phyloP scores from a whole-genome alignment of 2,888 invertebrate genomes.

The Tanypteryx hageni region DNA sequence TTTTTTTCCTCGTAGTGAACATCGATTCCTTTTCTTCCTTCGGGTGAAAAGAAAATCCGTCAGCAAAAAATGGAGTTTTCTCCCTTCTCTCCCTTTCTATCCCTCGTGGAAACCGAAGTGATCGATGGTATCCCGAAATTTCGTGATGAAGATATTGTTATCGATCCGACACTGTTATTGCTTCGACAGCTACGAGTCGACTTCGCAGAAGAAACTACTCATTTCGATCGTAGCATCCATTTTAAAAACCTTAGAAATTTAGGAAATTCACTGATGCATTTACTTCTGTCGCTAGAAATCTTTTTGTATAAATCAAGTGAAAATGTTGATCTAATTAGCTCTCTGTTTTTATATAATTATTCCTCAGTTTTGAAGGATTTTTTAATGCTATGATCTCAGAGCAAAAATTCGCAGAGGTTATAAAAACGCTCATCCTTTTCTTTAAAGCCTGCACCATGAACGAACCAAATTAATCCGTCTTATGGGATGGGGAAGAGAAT shows the following conservation, averaged over 20 bases:
- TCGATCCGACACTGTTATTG: too few relatives aligned
- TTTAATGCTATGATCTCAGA: not conserved
- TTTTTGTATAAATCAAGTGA: too few relatives aligned
- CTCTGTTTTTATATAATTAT: not conserved
- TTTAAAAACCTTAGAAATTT: too few relatives aligned
- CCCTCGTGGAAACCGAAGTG: not conserved
- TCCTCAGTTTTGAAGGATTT: not conserved
- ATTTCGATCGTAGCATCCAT: too few relatives aligned
- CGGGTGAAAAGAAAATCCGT: not conserved
- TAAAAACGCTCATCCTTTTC: not conserved
- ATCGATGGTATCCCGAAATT: not conserved
- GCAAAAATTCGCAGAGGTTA: not conserved
- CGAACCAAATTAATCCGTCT: not conserved
- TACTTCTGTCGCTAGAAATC: too few relatives aligned
- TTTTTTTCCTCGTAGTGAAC: not conserved
- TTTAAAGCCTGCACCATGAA: too few relatives aligned
- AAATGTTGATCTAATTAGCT: not conserved
- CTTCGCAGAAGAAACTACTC: too few relatives aligned
- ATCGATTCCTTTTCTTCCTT: not conserved
- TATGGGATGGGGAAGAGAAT: not conserved
- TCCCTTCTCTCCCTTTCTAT: too few relatives aligned
- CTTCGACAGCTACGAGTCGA: too few relatives aligned
- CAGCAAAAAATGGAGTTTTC: not conserved
- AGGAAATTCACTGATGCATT: too few relatives aligned
- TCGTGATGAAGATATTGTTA: not conserved